Percentiles rank a stretch among this genome's conserved stretches.
Evolutionary conservation across 2,797 vertebrate species (phyloP).

Genomic region (Rhabdophis nuchalis): DNA sequence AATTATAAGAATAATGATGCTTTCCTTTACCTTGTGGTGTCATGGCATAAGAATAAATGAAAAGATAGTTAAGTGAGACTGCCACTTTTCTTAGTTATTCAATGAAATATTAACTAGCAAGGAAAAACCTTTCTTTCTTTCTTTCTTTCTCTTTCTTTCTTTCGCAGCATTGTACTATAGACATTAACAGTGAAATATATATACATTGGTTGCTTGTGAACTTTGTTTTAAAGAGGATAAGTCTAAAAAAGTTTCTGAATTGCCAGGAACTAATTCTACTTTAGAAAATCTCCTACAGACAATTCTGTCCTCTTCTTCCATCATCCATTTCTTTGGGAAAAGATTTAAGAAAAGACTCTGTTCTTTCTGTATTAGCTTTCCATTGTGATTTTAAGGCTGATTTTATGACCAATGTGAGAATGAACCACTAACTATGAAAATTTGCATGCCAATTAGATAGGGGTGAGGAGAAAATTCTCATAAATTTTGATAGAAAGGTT

Average conservation of each 20-base stretch:
- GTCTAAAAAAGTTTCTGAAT: constrained; percentile 21
- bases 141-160: not conserved
- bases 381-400: not conserved
- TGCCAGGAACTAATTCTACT: not conserved
- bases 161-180: constrained; percentile 10
- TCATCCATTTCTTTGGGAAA: not conserved
- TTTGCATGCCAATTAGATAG: not conserved
- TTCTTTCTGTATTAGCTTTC: not conserved
- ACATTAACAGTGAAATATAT: constrained; percentile 1
- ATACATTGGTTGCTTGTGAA: not conserved
- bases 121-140: not conserved
- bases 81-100: constrained; percentile 7
- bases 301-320: no score
- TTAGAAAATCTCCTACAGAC: not conserved
- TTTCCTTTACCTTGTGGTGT: constrained; percentile 1
- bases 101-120: not conserved
- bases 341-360: not conserved
- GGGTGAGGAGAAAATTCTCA: not conserved
- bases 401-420: not conserved
- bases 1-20: constrained; percentile 25
- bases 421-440: not conserved
- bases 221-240: not conserved
- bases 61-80: not conserved
- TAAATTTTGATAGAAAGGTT: not conserved
- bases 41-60: not conserved